Percentiles rank a stretch among this genome's conserved stretches.
phyloP scores from a whole-genome alignment of 64 coral and sea anemone species.

The Trachythela sp. region DNA sequence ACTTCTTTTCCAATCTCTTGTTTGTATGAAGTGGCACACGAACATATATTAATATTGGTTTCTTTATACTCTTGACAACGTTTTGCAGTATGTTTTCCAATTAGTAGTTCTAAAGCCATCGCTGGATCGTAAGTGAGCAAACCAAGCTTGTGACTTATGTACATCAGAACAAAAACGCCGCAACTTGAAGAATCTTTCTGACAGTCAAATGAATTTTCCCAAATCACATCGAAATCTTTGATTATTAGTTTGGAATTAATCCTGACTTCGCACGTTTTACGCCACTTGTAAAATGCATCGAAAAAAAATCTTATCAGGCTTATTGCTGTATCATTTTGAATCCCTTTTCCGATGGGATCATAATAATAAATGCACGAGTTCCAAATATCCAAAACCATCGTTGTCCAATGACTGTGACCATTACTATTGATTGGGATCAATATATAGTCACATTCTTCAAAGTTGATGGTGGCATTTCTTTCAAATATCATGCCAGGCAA shows the following conservation, averaged over 20 bases:
- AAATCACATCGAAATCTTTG: background rate
- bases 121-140: background rate
- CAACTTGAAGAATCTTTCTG: background rate
- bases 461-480: background rate
- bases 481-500: background rate
- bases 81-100: no score
- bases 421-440: background rate
- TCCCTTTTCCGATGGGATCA: background rate
- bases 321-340: background rate
- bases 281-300: background rate
- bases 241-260: background rate
- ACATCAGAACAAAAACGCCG: background rate
- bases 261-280: background rate
- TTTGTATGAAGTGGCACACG: no score
- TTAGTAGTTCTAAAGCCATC: no score
- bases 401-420: background rate
- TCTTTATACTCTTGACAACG: no score
- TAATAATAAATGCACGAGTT: background rate
- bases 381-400: background rate
- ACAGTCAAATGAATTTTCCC: background rate
- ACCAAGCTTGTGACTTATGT: background rate
- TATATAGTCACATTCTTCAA: background rate
- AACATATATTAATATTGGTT: no score
- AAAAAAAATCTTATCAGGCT: background rate
- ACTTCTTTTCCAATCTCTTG: no score